Percentiles rank a stretch among this genome's conserved stretches.
Evolutionary conservation across 1,140 invertebrate genomes (phyloP).

Genomic region (Orussus abietinus): DNA sequence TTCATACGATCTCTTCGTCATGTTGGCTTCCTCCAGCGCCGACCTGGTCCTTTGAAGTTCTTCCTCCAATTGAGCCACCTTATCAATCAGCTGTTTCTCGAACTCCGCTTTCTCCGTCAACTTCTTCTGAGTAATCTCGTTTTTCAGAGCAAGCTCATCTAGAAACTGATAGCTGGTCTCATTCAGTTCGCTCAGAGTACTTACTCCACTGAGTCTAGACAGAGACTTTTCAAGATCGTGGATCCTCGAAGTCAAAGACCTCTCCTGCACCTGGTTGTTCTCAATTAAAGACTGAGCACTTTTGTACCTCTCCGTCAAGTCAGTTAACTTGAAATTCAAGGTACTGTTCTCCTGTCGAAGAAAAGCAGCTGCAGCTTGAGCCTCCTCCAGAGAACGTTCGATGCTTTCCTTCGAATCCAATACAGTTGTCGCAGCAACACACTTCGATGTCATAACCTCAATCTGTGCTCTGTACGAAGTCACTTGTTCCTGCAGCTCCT

Average conservation of each 20-base stretch:
- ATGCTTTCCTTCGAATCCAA: slow-evolving; percentile 49
- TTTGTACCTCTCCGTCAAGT: slow-evolving; percentile 35
- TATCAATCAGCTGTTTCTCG: slow-evolving; percentile 33
- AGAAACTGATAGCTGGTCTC: slow-evolving; percentile 44
- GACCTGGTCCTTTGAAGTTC: slow-evolving; percentile 26
- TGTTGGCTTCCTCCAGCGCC: slow-evolving; percentile 36
- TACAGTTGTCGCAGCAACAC: slow-evolving; percentile 34
- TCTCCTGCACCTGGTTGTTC: slow-evolving; percentile 32
- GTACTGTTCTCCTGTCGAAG: slow-evolving; percentile 39
- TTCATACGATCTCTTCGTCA: slow-evolving; percentile 38
- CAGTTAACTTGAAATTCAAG: slow-evolving; percentile 37
- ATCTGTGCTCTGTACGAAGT: slow-evolving; percentile 39
- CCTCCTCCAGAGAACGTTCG: slow-evolving; percentile 41
- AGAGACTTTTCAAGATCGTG: slow-evolving; percentile 32
- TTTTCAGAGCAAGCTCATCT: slow-evolving; percentile 38
- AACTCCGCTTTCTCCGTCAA: slow-evolving; percentile 35
- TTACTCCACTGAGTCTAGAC: slow-evolving; percentile 34
- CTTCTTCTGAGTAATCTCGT: slow-evolving; percentile 35
- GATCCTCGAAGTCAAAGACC: slow-evolving; percentile 27
- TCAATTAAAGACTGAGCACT: slow-evolving; percentile 34
- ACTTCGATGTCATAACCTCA: slow-evolving; percentile 44
- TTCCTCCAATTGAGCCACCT: slow-evolving; percentile 34
- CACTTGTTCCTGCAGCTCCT: slow-evolving; percentile 35
- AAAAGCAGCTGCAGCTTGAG: slow-evolving; percentile 28
- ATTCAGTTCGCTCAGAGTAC: slow-evolving; percentile 33